Base-by-base conservation (phyloP, 2,888 invertebrate species). In the Petrolisthes manimaculis region DNA sequence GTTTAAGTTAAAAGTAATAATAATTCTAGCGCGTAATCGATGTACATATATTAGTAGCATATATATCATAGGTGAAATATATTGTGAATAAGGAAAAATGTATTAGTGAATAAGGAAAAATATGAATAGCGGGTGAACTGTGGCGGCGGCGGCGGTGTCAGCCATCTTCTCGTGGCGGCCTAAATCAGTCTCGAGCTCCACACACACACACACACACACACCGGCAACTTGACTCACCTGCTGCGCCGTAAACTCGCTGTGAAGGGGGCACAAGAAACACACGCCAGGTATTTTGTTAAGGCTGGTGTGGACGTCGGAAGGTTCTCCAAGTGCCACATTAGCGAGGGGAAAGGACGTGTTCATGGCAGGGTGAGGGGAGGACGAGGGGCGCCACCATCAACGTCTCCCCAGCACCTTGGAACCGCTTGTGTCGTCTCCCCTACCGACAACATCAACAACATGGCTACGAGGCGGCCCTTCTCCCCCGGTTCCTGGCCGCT, bases 271-370 rank as follows among this genome's bases (percentile, higher is more conserved):
- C 71, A 6, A n/a, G 71, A n/a, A 18, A 71, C 61, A 61, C 61
- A 6, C 71, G n/a, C 71, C 71, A 71, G 55, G 51, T 85, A 79
- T 85, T 85, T 79, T 78, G 51, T 71, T 85, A 80, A 69, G 85
- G 54, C 69, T 53, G n/a, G n/a, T n/a, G n/a, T n/a, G n/a, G n/a
- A n/a, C n/a, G n/a, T 69, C 9, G 69, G 67, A 77, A 77, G 67
- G 14, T 74, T 53, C 78, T 82, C 77, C 55, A 24, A 83, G 67
- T 24, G 83, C 69, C 83, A 83, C 86, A 86, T 83, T 75, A 61
- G 51, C 37, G 77, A 77, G 74, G 83, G n/a, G 21, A 81, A 83
- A 69, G 51, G 79, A 77, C 37, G 24, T 55, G 87, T 71, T 87
- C 77, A 87, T 55, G 51, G 79, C 8, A 24, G 54, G 51, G 74